Evolutionary conservation across 2,888 invertebrate species (phyloP).

Genomic region (Syrphus vitripennis): DNA sequence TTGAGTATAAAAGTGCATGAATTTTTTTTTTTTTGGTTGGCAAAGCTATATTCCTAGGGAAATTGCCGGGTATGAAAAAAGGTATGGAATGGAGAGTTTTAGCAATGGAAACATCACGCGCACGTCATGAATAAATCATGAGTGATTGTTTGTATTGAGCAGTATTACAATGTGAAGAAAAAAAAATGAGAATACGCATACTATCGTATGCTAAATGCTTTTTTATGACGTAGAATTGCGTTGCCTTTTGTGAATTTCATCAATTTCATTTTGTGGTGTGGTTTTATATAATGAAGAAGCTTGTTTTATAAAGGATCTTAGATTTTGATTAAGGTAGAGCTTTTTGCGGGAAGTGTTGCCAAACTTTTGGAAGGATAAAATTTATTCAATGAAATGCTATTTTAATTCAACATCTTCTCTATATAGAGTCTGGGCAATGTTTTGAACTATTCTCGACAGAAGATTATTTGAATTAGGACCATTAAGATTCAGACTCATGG

Average conservation of each 20-base stretch:
- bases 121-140: conserved; percentile 62
- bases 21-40: not conserved
- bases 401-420: too few relatives aligned
- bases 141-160: conserved; percentile 17
- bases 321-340: conserved; percentile 20
- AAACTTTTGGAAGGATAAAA: too few relatives aligned
- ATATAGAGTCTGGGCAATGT: too few relatives aligned
- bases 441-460: too few relatives aligned
- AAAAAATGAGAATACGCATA: not conserved
- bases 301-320: not conserved
- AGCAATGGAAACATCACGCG: not conserved
- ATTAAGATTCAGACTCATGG: too few relatives aligned
- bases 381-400: too few relatives aligned
- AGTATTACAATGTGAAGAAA: not conserved
- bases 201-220: not conserved
- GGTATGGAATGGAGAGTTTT: not conserved
- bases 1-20: conserved; percentile 9
- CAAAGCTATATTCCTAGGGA: not conserved
- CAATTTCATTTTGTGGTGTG: conserved; percentile 11
- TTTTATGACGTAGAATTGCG: conserved; percentile 51
- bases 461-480: too few relatives aligned
- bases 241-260: conserved; percentile 33
- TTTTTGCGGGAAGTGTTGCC: conserved; percentile 38
- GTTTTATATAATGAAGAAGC: not conserved
- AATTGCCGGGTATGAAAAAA: not conserved